Base-by-base conservation (phyloP, 2,888 invertebrate genomes). In the Dendrolimus houi region DNA sequence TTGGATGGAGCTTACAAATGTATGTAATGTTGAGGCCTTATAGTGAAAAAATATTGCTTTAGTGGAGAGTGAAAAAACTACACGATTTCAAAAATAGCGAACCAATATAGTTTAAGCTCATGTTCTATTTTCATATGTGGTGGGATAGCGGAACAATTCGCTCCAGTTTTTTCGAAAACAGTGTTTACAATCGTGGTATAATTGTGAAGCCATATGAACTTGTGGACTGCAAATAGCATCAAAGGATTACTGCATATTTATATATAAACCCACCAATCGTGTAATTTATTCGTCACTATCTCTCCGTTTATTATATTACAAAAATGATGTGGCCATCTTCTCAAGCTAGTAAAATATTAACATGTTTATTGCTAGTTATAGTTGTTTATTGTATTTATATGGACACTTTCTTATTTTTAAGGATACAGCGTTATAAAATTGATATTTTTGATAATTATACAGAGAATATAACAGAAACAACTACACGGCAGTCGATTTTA, bases 291-390 rank as follows among this genome's bases (percentile, higher is more conserved):
- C 17, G 17, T 41, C 54, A 54, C 41, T 42, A 29, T 47, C 54
- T 53, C 17, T 29, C 17, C 40, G 9, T 55, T 57, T 60, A 29
- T 29, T 29, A 3, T 29, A 29, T 29, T 29, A 8, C 47, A 9
- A 85, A 75, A 69, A 94, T 94, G 94, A 92, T 95, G 87, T 94
- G 94, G 74, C 95, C 95, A 59, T 92, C 94, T 59, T 94, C 94
- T 8, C 94, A 94, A 85, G 92, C 94, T 54, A 95, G 94, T 81
- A 95, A 94, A 88, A 78, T 94, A 56, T 86, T 95, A 56, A 86
- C 94, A 55, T 74, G 88, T 9, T 74, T 94, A 53, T 81, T 95
- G 17, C 74, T 94, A 59, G 60, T 91, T 57, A 80, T 93, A 52
- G 72, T 94, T 57, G 68, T 92, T 52, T 96, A 93, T 76, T 96